Conservation (phyloP, 2,113 vertebrate genomes). For the Casuarius casuarius region DNA sequence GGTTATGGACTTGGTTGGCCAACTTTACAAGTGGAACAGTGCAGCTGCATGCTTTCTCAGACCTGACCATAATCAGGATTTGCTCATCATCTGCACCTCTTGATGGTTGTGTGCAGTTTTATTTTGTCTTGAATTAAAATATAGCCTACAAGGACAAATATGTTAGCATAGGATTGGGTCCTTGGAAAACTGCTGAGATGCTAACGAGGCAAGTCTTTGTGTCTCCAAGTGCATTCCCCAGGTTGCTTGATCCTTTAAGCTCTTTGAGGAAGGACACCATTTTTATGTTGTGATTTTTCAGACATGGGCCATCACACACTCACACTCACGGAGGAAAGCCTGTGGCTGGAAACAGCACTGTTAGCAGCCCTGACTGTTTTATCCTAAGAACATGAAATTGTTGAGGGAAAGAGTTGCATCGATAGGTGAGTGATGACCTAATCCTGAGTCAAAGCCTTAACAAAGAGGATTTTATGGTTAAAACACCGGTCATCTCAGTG, state of each 20-base stretch:
- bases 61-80: not conserved
- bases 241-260: not conserved
- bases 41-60: not conserved
- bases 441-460: not conserved
- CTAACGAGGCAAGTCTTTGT: fast-evolving
- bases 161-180: not conserved
- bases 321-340: no score
- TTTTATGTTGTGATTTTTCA: not conserved
- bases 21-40: not conserved
- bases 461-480: not conserved
- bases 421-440: not conserved
- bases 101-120: not conserved
- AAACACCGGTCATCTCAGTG: not conserved
- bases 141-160: fast-evolving
- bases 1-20: not conserved
- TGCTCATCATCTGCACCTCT: not conserved
- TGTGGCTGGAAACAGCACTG: not conserved
- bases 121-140: not conserved
- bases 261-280: not conserved
- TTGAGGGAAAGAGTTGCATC: not conserved
- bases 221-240: not conserved
- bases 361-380: not conserved
- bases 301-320: not conserved
- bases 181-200: not conserved
- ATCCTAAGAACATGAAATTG: not conserved